Evolutionary conservation across 2,797 vertebrate species (phyloP).

Genomic region (Falco columbarius): DNA sequence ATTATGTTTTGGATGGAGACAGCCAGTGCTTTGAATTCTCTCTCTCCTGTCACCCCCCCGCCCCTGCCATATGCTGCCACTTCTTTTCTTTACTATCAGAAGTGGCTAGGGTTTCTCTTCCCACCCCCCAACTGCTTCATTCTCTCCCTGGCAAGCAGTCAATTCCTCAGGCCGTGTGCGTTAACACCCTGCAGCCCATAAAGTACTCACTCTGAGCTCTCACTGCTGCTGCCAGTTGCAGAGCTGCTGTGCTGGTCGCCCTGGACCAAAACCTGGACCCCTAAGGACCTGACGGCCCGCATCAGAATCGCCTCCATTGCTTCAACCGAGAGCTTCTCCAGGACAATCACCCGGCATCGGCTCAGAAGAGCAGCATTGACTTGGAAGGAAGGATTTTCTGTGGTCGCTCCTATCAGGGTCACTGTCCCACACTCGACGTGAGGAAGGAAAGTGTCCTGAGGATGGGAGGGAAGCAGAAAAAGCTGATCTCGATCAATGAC

Average conservation of each 20-base stretch:
- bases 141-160: slow-evolving; percentile 71
- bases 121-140: slow-evolving; percentile 54
- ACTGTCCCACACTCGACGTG: slow-evolving; percentile 94
- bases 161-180: slow-evolving; percentile 72
- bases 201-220: slow-evolving; percentile 84
- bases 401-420: slow-evolving; percentile 93
- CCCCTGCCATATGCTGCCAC: slow-evolving; percentile 28
- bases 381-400: slow-evolving; percentile 98
- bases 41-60: background rate
- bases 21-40: slow-evolving; percentile 5
- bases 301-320: slow-evolving; percentile 85
- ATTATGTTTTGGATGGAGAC: slow-evolving; percentile 21
- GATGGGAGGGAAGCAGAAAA: slow-evolving; percentile 91
- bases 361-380: slow-evolving; percentile 94
- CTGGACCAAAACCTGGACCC: slow-evolving; percentile 81
- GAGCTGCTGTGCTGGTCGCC: slow-evolving; percentile 47
- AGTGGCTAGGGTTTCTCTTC: slow-evolving; percentile 64
- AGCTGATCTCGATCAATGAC: slow-evolving; percentile 79
- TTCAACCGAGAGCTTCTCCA: slow-evolving; percentile 91
- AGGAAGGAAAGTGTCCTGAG: slow-evolving; percentile 96
- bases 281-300: slow-evolving; percentile 85
- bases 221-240: slow-evolving; percentile 63
- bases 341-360: slow-evolving; percentile 92
- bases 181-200: slow-evolving; percentile 77
- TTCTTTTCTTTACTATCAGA: slow-evolving; percentile 55